These are phyloP conservation scores for Halictus rubicundus DNA, from an alignment of 1,140 invertebrate genomes.

Conservation along the genomic window DNA sequence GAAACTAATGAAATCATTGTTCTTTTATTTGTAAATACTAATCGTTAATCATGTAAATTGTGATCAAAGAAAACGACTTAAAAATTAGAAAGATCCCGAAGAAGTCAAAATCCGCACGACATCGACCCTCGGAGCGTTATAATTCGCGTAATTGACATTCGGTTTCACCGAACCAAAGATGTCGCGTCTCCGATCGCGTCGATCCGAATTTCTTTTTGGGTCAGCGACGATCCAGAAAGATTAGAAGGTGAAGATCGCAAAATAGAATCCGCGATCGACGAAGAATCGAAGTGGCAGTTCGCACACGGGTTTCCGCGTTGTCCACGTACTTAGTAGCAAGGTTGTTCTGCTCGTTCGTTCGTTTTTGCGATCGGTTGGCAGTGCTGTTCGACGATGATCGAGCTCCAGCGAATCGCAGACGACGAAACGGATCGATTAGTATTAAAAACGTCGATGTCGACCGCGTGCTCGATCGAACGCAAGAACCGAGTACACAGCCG, in stretches of 20 bases:
- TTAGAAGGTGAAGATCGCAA: not conserved
- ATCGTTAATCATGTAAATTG: no score
- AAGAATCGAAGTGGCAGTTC: no score
- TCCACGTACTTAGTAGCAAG: slow-evolving; percentile 23
- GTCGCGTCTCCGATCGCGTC: slow-evolving; percentile 15
- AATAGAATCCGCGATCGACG: not conserved
- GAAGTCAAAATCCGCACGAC: no score
- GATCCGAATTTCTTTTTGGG: not conserved
- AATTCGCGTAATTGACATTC: no score
- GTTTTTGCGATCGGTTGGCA: not conserved
- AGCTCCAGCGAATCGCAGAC: slow-evolving; percentile 5
- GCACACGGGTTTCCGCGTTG: not conserved
- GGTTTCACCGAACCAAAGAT: no score
- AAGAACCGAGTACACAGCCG: not conserved
- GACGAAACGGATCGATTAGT: not conserved
- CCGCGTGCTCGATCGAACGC: slow-evolving; percentile 37
- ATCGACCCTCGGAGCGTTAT: no score
- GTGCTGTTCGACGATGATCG: not conserved
- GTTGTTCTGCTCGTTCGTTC: not conserved
- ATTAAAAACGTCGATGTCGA: not conserved
- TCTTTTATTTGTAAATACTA: no score
- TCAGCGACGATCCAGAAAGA: not conserved
- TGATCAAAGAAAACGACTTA: no score
- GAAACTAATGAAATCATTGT: no score
- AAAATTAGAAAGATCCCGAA: no score